A percentile compares a stretch with the other conserved stretches of the same genome.
These are phyloP conservation scores for Eupleurogrammus muticus DNA, from an alignment of 2,797 vertebrate species.

Conservation along the genomic window DNA sequence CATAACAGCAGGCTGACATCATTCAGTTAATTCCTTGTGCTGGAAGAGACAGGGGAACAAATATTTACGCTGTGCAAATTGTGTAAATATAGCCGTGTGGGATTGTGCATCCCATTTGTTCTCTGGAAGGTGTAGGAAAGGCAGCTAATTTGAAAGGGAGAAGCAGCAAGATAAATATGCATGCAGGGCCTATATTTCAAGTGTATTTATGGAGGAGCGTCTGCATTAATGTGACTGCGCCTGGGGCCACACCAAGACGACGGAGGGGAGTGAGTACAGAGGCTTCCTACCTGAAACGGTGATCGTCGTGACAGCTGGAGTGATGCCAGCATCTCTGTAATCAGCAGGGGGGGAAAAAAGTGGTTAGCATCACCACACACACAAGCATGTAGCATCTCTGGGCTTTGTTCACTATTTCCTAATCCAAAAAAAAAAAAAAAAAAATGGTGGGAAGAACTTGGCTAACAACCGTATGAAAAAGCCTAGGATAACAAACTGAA, in stretches of 20 bases:
- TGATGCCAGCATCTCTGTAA: constrained; percentile 94
- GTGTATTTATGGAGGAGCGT: constrained; percentile 56
- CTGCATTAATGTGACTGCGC: constrained; percentile 48
- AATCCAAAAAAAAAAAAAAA: constrained; percentile 47
- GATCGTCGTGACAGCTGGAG: constrained; percentile 89
- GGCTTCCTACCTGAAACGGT: constrained; percentile 90
- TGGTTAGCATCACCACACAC: constrained; percentile 34
- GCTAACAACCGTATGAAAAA: constrained; percentile 28
- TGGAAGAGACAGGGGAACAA: constrained; percentile 30
- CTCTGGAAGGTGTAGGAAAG: constrained; percentile 35
- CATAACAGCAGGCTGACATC: constrained; percentile 30
- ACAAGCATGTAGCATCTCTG: neutral
- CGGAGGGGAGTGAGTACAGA: constrained; percentile 39
- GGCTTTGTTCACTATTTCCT: constrained; percentile 44
- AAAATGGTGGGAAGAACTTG: constrained; percentile 56
- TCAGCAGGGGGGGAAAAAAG: constrained; percentile 43
- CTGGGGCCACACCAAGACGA: constrained; percentile 45
- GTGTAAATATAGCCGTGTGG: constrained; percentile 53
- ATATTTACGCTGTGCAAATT: constrained; percentile 47
- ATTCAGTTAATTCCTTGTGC: constrained; percentile 39
- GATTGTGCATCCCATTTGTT: constrained; percentile 40
- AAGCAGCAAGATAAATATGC: constrained; percentile 48
- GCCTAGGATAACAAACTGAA: constrained; percentile 31
- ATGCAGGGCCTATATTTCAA: constrained; percentile 26
- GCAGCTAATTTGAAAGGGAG: constrained; percentile 31